Conservation (phyloP, 1,140 invertebrate genomes). For the Pogonomyrmex californicus region DNA sequence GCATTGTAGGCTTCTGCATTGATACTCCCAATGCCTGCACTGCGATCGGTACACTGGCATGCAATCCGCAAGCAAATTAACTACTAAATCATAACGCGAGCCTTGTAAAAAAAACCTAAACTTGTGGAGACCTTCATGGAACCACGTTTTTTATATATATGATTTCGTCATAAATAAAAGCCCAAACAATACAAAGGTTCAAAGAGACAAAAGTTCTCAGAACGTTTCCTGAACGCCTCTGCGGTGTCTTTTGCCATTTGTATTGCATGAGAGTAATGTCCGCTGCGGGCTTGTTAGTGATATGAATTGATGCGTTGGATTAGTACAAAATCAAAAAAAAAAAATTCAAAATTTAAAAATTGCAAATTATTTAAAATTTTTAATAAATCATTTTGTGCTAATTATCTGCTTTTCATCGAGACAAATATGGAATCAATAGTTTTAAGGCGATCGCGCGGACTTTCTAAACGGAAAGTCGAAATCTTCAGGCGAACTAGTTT, state of each 20-base stretch:
- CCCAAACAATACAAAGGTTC: constrained; percentile 3
- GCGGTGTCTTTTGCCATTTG: constrained; percentile 21
- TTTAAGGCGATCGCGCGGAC: not conserved
- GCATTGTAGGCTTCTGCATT: constrained; percentile 88
- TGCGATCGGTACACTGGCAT: constrained; percentile 83
- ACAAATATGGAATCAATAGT: constrained; percentile 9
- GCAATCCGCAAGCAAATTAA: constrained; percentile 85
- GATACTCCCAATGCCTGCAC: constrained; percentile 87
- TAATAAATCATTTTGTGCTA: not conserved
- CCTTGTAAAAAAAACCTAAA: constrained; percentile 76
- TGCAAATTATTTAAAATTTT: constrained; percentile 13
- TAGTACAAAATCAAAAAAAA: constrained; percentile 6
- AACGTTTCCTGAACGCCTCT: not conserved
- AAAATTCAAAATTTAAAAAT: not conserved
- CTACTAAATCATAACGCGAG: constrained; percentile 85
- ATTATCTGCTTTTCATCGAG: constrained; percentile 7
- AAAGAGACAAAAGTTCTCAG: not conserved
- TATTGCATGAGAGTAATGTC: constrained; percentile 16
- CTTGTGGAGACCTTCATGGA: constrained; percentile 42
- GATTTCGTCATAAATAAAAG: constrained; percentile 28
- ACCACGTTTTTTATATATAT: constrained; percentile 61
- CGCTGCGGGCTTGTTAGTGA: constrained; percentile 56
- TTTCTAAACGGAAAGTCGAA: not conserved
- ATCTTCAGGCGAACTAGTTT: not conserved
- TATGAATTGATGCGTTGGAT: constrained; percentile 43